Base-by-base conservation (phyloP, 2,113 vertebrate genomes). In the Syngnathus floridae region DNA sequence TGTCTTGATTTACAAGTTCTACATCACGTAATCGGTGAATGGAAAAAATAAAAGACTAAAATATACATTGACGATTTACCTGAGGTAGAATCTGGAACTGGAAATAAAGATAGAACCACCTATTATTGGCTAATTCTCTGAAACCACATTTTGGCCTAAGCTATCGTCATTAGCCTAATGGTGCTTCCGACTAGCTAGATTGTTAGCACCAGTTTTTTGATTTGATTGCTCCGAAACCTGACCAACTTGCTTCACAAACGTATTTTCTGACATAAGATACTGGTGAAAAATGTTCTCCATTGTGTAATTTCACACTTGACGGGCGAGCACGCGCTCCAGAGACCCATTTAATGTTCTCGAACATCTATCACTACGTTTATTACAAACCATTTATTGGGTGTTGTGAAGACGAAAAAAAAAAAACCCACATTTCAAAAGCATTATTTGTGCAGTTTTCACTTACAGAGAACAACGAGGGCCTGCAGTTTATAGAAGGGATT, bases 381-480 rank as follows among this genome's bases (percentile, higher is more conserved):
- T 56, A 14, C 54, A 56, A 35, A 56, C 26, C 26, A 56, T 56
- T 35, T 56, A 35, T 40, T n/a, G 12, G 17, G 9, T n/a, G 38
- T 43, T n/a, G 41, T 7, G 26, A 31, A 31, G 26, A 31, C 2
- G 26, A 31, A 31, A 31, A 31, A 31, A 17, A 8, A 6, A 38
- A 38, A 40, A n/a, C n/a, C n/a, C 36, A 40, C 17, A 60, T 22
- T 60, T 41, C 19, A 41, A 60, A 22, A 21, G n/a, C 58, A 41
- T 60, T 26, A 61, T 61, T 45, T 26, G 21, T 61, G n/a, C 13
- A 43, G 6, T 61, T 45, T 38, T 59, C 57, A 59, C 54, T 56
- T 54, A 35, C 54, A 31, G 16, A 35, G 54, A 17, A 59, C 36
- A 59, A 37, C 21, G 40, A 7, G 17, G 19, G 57, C 57, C 57